Evolutionary conservation across 2,113 vertebrate genomes (phyloP).

Genomic region (cattle (Bos taurus)): DNA sequence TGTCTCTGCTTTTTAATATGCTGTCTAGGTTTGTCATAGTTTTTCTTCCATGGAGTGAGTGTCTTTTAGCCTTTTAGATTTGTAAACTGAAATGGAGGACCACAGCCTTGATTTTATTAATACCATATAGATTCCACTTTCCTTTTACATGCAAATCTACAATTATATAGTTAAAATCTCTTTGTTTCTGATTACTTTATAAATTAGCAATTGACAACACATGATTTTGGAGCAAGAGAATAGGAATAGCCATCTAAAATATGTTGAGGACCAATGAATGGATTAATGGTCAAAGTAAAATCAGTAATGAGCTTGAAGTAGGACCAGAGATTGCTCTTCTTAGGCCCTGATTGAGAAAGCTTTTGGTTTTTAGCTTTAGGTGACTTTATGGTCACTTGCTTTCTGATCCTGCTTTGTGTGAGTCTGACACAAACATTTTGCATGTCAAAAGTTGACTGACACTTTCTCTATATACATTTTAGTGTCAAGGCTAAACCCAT

Average conservation of each 20-base stretch:
- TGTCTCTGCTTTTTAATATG: background rate
- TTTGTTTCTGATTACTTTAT: background rate
- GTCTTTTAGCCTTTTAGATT: constrained; percentile 2
- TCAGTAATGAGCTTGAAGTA: background rate
- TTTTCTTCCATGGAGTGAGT: background rate
- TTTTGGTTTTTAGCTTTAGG: constrained; percentile 35
- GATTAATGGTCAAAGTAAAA: constrained; percentile 6
- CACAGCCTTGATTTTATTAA: background rate
- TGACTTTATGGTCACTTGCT: constrained; percentile 32
- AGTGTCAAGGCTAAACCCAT: constrained; percentile 39
- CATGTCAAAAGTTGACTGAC: constrained; percentile 39
- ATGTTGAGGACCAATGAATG: background rate
- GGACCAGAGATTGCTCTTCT: background rate
- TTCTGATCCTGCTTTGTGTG: constrained; percentile 27
- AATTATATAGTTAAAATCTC: background rate
- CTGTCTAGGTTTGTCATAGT: background rate
- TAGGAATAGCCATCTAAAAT: background rate
- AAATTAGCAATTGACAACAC: background rate
- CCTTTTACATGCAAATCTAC: background rate
- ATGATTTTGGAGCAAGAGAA: background rate
- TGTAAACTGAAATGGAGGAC: background rate
- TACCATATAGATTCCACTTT: background rate
- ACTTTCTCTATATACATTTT: constrained; percentile 40
- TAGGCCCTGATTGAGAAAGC: constrained; percentile 1
- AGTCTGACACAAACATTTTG: constrained; percentile 39